phyloP scores from a whole-genome alignment of 2,113 vertebrate species.

The Struthidea cinerea region DNA sequence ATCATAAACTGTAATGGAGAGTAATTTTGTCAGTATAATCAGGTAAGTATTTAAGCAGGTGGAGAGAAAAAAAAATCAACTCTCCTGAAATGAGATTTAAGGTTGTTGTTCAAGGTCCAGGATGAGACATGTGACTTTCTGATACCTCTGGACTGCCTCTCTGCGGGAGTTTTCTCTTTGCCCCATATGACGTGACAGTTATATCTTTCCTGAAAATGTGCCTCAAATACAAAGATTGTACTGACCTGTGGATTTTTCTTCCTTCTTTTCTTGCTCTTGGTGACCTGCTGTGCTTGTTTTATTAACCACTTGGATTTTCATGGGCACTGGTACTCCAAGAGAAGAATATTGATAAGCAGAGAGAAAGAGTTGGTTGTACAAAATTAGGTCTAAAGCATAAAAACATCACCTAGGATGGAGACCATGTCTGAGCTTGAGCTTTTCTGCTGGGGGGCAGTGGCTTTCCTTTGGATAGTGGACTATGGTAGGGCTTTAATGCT shows the following conservation, averaged over 20 bases:
- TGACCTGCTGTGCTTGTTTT: background rate
- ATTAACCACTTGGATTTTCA: background rate
- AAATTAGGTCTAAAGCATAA: background rate
- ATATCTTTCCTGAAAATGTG: background rate
- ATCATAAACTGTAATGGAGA: background rate
- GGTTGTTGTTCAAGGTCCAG: background rate
- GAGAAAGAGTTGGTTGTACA: background rate
- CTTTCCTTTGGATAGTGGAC: background rate
- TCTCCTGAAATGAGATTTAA: background rate
- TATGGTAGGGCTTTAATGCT: background rate
- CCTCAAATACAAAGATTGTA: background rate
- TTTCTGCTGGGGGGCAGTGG: background rate
- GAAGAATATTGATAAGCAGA: background rate
- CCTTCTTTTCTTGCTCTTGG: background rate
- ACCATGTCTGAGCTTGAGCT: background rate
- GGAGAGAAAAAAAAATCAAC: background rate
- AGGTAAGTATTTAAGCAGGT: background rate
- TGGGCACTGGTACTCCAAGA: background rate
- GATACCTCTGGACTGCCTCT: background rate
- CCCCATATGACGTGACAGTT: background rate
- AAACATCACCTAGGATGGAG: background rate
- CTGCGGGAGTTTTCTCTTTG: background rate
- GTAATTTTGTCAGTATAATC: background rate
- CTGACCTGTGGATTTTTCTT: background rate
- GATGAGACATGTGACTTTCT: background rate